Base-by-base conservation (phyloP, 37 sponge, comb jelly and placozoan species). In the Petrosia ficiformis region DNA sequence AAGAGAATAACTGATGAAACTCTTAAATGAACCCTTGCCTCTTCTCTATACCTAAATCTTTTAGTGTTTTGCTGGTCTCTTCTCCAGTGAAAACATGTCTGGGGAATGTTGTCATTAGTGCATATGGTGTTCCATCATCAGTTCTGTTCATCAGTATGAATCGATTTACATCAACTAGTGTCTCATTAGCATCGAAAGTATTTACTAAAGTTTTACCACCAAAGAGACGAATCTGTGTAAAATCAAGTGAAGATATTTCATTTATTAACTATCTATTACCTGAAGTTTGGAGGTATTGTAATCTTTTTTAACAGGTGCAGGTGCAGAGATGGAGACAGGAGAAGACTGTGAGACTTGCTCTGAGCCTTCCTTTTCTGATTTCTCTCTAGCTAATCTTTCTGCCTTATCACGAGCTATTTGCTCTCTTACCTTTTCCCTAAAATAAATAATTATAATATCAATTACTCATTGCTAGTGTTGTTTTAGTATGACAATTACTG, bases 371-470 rank as follows among this genome's bases (percentile, higher is more conserved):
- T 77, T 77, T 66, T 81, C 80, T 37, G 74, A 77, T 56, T 75
- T 67, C 21, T 33, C 67, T 40, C 61, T 14, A 28, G 82, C 91
- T 43, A 75, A 72, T 16, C 72, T 80, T 22, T 82, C 87, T 22
- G 92, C 87, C 41, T 73, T 48, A 59, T 91, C 92, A 11, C 54
- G 66, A 28, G 92, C 92, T 69, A 91, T 91, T 71, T 91, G 76
- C 0, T 86, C 92, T 42, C 73, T 75, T 42, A 91, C 87, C 77
- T 77, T 86, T 59, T 91, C 76, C 59, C 92, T 91, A 63, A 1
- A 75, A 33, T 44, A 57, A 71, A 21, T 22, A 37, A 60, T 36
- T n/a, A n/a, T n/a, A n/a, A n/a, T n/a, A n/a, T n/a, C n/a, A n/a
- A n/a, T n/a, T n/a, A n/a, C n/a, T 1, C 16, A 8, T n/a, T n/a